Conservation (phyloP, 1,140 invertebrate species). For the Charaxes varanes region DNA sequence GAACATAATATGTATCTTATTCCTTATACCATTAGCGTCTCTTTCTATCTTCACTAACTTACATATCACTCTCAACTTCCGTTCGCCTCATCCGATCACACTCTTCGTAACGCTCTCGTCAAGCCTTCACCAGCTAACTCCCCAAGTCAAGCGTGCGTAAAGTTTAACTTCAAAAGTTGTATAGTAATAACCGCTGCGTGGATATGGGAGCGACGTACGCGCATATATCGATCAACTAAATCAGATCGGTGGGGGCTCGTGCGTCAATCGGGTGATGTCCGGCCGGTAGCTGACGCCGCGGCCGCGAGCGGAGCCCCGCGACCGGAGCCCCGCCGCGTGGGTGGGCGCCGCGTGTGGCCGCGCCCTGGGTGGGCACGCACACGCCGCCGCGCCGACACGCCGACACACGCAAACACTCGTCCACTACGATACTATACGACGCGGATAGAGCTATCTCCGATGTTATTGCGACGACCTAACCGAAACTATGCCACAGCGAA, state of each 20-base stretch:
- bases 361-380: conserved; percentile 65
- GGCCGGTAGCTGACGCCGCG: conserved; percentile 43
- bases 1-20: too few species aligned
- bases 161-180: too few species aligned
- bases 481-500: too few species aligned
- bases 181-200: too few species aligned
- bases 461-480: conserved; percentile 51
- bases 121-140: too few species aligned
- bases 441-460: conserved; percentile 66
- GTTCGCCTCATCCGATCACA: too few species aligned
- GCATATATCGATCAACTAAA: conserved; percentile 15
- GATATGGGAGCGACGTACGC: conserved; percentile 7
- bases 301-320: conserved; percentile 46
- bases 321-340: conserved; percentile 56
- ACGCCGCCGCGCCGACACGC: conserved; percentile 55
- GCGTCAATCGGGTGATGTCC: conserved; percentile 54
- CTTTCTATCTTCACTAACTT: too few species aligned
- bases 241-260: conserved; percentile 24
- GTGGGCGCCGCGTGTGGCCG: conserved; percentile 66
- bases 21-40: too few species aligned
- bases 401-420: conserved; percentile 64
- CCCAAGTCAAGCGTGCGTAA: too few species aligned
- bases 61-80: too few species aligned
- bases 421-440: conserved; percentile 69
- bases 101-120: too few species aligned